phyloP scores from a whole-genome alignment of 2,888 invertebrate genomes.

The Erebia epiphron region DNA sequence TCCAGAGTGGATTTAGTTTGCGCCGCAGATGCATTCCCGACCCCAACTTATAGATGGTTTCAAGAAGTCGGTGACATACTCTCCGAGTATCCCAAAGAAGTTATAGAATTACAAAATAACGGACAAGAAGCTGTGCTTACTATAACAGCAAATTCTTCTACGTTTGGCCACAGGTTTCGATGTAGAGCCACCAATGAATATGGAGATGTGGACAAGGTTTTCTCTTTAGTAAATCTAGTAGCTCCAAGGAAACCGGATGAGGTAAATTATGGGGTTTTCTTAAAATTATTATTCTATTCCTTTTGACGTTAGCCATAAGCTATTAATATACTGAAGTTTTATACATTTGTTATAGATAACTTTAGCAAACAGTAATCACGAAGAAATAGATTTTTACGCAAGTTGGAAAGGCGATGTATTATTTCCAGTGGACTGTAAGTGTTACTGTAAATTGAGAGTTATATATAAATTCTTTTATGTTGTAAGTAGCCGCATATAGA shows the following conservation, averaged over 20 bases:
- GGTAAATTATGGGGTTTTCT: slow-evolving; percentile 45
- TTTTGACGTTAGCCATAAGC: no score
- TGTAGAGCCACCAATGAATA: slow-evolving; percentile 60
- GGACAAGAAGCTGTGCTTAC: slow-evolving; percentile 51
- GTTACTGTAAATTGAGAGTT: slow-evolving; percentile 4
- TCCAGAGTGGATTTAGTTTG: slow-evolving; percentile 64
- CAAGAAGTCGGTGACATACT: slow-evolving; percentile 52
- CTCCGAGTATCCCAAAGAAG: slow-evolving; percentile 54
- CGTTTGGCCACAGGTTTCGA: slow-evolving; percentile 54
- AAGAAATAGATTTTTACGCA: slow-evolving; percentile 49
- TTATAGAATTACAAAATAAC: slow-evolving; percentile 52
- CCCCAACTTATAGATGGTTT: slow-evolving; percentile 64
- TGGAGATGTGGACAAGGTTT: slow-evolving; percentile 54
- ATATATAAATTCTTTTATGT: slow-evolving; percentile 45
- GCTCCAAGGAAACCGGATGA: slow-evolving; percentile 54
- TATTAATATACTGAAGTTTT: neutral
- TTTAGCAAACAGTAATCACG: slow-evolving; percentile 39
- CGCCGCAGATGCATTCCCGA: slow-evolving; percentile 58
- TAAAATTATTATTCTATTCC: no score
- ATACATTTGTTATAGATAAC: slow-evolving; percentile 48
- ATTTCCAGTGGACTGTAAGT: slow-evolving; percentile 60
- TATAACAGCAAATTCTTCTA: slow-evolving; percentile 51
- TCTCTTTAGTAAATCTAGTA: slow-evolving; percentile 51
- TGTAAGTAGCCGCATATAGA: slow-evolving; percentile 4
- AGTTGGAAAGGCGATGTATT: slow-evolving; percentile 52